These are phyloP conservation scores for Pantherophis vulpinus DNA, from an alignment of 2,797 vertebrate species.

Conservation along the genomic window DNA sequence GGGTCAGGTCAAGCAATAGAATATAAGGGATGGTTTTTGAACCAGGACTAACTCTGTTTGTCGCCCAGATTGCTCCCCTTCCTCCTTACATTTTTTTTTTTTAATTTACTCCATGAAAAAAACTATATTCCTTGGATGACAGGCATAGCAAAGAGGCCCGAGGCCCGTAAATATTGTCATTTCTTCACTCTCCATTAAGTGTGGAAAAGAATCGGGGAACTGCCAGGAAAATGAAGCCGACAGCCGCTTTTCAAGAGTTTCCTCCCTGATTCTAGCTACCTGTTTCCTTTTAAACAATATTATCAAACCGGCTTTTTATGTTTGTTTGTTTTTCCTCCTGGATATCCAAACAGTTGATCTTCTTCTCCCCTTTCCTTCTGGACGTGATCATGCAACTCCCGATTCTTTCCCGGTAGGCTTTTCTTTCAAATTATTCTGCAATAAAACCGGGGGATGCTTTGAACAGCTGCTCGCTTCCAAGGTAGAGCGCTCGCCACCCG, in stretches of 20 bases:
- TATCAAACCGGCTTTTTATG: not conserved
- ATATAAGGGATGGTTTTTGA: not conserved
- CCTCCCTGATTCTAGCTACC: not conserved
- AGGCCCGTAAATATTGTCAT: not conserved
- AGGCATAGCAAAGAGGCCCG: not conserved
- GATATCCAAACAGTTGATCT: not conserved
- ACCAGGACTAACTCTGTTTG: not conserved
- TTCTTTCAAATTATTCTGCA: not conserved
- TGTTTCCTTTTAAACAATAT: not conserved
- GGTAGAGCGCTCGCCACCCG: not conserved
- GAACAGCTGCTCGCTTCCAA: not conserved
- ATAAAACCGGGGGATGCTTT: not conserved
- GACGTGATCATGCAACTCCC: not conserved
- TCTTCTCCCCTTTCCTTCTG: not conserved
- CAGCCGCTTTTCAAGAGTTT: too few relatives aligned
- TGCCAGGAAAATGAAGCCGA: not conserved
- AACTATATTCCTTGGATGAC: too few relatives aligned
- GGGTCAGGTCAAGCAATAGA: not conserved
- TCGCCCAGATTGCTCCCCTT: too few relatives aligned
- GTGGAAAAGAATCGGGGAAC: too few relatives aligned
- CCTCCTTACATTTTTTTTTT: not conserved
- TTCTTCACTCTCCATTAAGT: accelerated
- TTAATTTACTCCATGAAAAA: not conserved
- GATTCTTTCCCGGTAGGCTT: not conserved
- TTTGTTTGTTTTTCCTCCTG: not conserved